These are phyloP conservation scores for Melanotaenia boesemani DNA, from an alignment of 2,797 vertebrate species.

Conservation along the genomic window DNA sequence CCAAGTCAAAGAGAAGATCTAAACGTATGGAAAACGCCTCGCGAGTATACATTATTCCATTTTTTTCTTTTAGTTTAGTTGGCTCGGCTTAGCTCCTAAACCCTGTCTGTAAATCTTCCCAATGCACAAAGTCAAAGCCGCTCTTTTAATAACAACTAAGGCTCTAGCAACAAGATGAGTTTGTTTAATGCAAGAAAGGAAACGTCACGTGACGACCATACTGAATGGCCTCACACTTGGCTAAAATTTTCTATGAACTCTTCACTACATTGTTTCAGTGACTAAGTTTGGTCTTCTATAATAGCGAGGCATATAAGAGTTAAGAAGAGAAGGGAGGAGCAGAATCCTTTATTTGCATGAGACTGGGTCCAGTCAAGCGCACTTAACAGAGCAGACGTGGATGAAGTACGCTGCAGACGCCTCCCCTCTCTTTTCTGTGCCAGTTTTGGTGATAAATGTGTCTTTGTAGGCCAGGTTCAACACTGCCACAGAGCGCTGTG, in stretches of 20 bases:
- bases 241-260: slow-evolving; percentile 74
- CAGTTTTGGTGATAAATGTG: slow-evolving; percentile 23
- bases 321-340: slow-evolving; percentile 41
- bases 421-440: background rate
- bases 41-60: slow-evolving; percentile 4
- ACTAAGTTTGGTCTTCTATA: slow-evolving; percentile 59
- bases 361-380: slow-evolving; percentile 72
- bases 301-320: slow-evolving; percentile 58
- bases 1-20: slow-evolving; percentile 1
- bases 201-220: slow-evolving; percentile 60
- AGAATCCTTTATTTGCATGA: slow-evolving; percentile 75
- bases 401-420: slow-evolving; percentile 61
- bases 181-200: slow-evolving; percentile 61
- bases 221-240: slow-evolving; percentile 53
- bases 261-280: slow-evolving; percentile 72
- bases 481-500: background rate
- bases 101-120: slow-evolving; percentile 17
- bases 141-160: slow-evolving; percentile 26
- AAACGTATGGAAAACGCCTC: background rate
- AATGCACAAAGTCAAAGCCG: slow-evolving; percentile 48
- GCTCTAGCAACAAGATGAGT: slow-evolving; percentile 27
- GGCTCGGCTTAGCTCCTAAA: slow-evolving; percentile 16
- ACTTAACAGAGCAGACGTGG: slow-evolving; percentile 66
- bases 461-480: background rate
- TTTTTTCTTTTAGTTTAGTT: slow-evolving; percentile 1